These are phyloP conservation scores for Ivindomyrus marchei DNA, from an alignment of 2,113 vertebrate genomes.

Conservation along the genomic window DNA sequence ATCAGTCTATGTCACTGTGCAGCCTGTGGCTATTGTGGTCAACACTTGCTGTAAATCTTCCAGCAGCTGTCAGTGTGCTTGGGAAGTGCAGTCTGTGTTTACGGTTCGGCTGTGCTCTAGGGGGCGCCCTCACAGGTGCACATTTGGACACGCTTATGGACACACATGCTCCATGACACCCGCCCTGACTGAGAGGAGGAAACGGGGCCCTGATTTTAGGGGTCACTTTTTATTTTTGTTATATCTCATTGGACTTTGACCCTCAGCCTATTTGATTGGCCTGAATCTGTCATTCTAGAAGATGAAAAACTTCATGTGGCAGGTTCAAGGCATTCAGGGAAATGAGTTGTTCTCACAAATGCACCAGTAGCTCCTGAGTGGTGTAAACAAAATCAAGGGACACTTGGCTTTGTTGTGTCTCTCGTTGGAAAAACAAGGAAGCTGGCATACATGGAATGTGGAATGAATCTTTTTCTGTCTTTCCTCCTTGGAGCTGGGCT, in stretches of 20 bases:
- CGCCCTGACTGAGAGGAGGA: not conserved
- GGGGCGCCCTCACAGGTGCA: not conserved
- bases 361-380: not conserved
- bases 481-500: conserved; percentile 20
- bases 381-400: not conserved
- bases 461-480: conserved; percentile 18
- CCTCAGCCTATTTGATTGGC: not conserved
- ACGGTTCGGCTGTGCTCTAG: not conserved
- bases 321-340: not conserved
- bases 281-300: not conserved
- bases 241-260: not conserved
- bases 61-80: not conserved
- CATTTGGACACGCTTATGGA: not conserved
- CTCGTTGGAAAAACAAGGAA: not conserved
- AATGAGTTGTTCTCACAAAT: not conserved
- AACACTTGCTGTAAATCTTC: not conserved
- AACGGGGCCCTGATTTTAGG: not conserved
- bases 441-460: too few relatives aligned
- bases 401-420: too few relatives aligned
- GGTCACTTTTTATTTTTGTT: not conserved
- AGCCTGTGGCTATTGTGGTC: not conserved
- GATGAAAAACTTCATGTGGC: not conserved
- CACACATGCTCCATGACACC: not conserved
- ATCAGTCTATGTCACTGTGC: not conserved
- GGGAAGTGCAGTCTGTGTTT: not conserved